Evolutionary conservation across 1,140 invertebrate species (phyloP), one percentile per base, ranked within the genome.

Genomic region (Chionoecetes opilio): DNA sequence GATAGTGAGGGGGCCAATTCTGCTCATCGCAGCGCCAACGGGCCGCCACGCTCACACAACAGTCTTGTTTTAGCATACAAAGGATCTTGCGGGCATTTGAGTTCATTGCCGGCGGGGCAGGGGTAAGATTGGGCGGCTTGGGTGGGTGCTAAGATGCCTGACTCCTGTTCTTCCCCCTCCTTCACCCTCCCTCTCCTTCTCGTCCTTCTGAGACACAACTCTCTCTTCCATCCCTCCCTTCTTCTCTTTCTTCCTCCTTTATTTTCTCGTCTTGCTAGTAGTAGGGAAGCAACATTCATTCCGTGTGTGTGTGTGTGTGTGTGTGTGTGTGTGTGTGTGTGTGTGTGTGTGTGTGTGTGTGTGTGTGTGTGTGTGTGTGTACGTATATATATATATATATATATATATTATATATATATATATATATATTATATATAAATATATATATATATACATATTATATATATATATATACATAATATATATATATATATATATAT

Each of bases 1-100:
- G 92, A 93, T 93, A 93, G 92, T 85, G 92, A 86, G 82, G n/a
- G 37, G n/a, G 92, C 82, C 92, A 93, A 93, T 93, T 93, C 92
- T 86, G 37, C 92, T 93, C 92, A 93, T 87, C 92, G 63, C 82
- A 85, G 84, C 32, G 38, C 84, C 92, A 93, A 93, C 92, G 92
- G 38, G 21, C 82, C 82, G 29, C 82, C 35, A 90, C 87, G 87
- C 37, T 94, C 93, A 84, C 89, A 94, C 93, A 94, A 94, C 93
- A 89, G 41, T 89, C 87, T 29, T 75, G 87, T 82, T 82, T 94
- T 94, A 94, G 93, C 93, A 94, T 94, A 94, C 93, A 94, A 94
- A 94, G 93, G 93, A 90, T 94, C 75, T 84, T 90, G 37, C n/a
- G 88, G 88, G 63, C n/a, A 90, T 93, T 93, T 86, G 35, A 86